Conservation (phyloP, 2,888 invertebrate species). For the Baronia brevicornis region DNA sequence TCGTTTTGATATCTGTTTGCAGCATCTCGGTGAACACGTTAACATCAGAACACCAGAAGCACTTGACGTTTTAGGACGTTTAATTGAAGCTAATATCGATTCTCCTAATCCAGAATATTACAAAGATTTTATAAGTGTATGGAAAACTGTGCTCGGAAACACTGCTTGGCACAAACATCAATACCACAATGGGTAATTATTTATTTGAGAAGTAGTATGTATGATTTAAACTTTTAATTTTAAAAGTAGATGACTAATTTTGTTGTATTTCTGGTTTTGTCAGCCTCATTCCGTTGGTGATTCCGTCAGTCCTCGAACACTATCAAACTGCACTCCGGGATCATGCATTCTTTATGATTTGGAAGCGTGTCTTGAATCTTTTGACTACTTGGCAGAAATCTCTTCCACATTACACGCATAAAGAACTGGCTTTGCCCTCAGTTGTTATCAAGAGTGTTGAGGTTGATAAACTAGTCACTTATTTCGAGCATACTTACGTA, state of each 20-base stretch:
- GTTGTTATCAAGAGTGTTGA: slow-evolving; percentile 77
- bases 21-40: slow-evolving; percentile 69
- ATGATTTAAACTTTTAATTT: too few relatives aligned
- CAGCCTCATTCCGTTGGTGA: slow-evolving; percentile 33
- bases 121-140: slow-evolving; percentile 71
- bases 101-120: slow-evolving; percentile 77
- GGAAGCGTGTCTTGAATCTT: slow-evolving; percentile 74
- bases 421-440: slow-evolving; percentile 76
- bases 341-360: slow-evolving; percentile 81
- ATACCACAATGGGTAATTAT: slow-evolving; percentile 36
- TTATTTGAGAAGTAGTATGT: too few relatives aligned
- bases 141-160: slow-evolving; percentile 77
- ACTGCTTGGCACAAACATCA: slow-evolving; percentile 31
- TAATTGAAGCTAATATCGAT: slow-evolving; percentile 79
- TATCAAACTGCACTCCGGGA: slow-evolving; percentile 80
- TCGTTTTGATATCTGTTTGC: slow-evolving; percentile 1
- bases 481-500: slow-evolving; percentile 78
- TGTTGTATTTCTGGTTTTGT: too few relatives aligned
- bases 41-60: slow-evolving; percentile 77
- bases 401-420: slow-evolving; percentile 77
- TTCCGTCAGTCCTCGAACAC: slow-evolving; percentile 80
- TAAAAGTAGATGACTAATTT: not conserved
- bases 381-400: slow-evolving; percentile 76
- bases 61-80: slow-evolving; percentile 78
- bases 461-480: slow-evolving; percentile 79